These are phyloP conservation scores for Rhinoraja longicauda DNA, from an alignment of 2,797 vertebrate genomes.

Conservation along the genomic window DNA sequence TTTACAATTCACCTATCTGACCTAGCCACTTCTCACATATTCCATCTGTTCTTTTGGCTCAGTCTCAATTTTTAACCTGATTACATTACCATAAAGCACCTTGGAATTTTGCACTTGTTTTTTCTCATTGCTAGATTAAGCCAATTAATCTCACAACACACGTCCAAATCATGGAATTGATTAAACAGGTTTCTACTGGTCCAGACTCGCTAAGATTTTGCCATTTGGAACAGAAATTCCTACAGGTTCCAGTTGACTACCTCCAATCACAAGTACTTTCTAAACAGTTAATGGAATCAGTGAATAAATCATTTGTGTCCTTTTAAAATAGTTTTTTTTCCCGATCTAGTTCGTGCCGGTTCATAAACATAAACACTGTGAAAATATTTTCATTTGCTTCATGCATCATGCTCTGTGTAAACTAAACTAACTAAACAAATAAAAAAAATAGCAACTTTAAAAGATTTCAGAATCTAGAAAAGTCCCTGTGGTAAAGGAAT, in stretches of 20 bases:
- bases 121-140: background rate
- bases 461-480: too few relatives aligned
- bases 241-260: background rate
- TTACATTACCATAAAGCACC: background rate
- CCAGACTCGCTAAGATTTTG: background rate
- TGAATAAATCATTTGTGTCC: background rate
- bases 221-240: background rate
- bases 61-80: background rate
- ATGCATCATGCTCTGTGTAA: too few relatives aligned
- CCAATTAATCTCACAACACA: background rate
- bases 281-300: background rate
- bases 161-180: background rate
- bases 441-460: too few relatives aligned
- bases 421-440: too few relatives aligned
- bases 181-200: background rate
- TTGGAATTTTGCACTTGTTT: background rate
- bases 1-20: too few relatives aligned
- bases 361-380: background rate
- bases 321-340: background rate
- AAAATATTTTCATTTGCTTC: background rate
- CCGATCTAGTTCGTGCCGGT: background rate
- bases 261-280: background rate
- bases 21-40: too few relatives aligned
- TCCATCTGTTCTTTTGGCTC: too few relatives aligned
- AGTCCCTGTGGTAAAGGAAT: too few relatives aligned